Base-by-base conservation (phyloP, 2,113 vertebrate species). In the Tragelaphus imberbis region DNA sequence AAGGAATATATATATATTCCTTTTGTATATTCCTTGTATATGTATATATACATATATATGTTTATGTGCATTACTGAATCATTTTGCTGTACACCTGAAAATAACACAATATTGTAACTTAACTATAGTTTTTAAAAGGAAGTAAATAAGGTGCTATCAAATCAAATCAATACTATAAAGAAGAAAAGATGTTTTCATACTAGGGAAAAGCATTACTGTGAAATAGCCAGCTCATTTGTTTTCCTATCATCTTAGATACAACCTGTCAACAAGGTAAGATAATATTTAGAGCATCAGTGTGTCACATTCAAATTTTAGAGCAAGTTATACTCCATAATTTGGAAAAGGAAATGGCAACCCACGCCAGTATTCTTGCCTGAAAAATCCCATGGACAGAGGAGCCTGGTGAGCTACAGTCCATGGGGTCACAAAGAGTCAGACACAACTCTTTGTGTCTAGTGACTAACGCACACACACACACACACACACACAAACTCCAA, bases 101-200 rank as follows among this genome's bases (percentile, higher is more conserved):
- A 53, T 25, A 55, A 82, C 11, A 82, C 33, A 55, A 55, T 12
- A 55, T 25, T 84, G 11, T 55, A 55, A 84, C 53, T n/a, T 82
- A 55, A 55, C 30, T 25, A 36, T 84, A 84, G 55, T 55, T 84
- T 84, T 84, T 25, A 84, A 84, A 84, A 84, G 51, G 11, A 55
- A 51, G 44, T 89, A 95, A 96, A 92, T 84, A 82, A 97, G 25
- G 44, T 90, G 8, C 40, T 61, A 89, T 59, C 3, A 97, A 95
- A 79, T 63, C 68, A 96, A 92, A 94, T 90, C 36, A 65, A 21
- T 58, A 17, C 15, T 84, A 85, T 23, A 36, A 96, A 96, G 11
- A 91, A 36, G 33, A 95, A 95, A 92, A 93, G 36, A 79, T 63
- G 16, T 10, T 92, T 87, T 94, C 44, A 87, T 23, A 86, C 17